Percentiles rank a stretch among this genome's conserved stretches.
Evolutionary conservation across 2,113 vertebrate genomes (phyloP).

Genomic region (Damaliscus lunatus): DNA sequence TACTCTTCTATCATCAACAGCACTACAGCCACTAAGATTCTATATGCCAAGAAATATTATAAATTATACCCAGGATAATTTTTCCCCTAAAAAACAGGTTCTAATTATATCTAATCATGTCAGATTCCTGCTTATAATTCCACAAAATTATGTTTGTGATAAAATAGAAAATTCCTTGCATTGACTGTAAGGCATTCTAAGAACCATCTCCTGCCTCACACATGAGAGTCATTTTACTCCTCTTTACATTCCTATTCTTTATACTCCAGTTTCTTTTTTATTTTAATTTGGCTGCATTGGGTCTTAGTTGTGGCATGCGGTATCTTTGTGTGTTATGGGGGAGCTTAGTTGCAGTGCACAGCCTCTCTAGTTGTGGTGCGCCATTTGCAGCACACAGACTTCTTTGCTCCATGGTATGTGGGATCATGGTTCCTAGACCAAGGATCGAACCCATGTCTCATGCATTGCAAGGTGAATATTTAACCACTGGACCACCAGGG

Average conservation of each 20-base stretch:
- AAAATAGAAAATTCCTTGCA: not conserved
- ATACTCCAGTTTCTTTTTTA: not conserved
- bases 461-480: not conserved
- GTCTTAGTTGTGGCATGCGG: accelerated
- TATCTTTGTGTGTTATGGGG: not conserved
- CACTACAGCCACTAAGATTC: not conserved
- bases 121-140: not conserved
- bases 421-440: not conserved
- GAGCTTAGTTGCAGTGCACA: not conserved
- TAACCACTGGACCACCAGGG: not conserved
- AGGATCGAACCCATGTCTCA: not conserved
- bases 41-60: not conserved
- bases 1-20: not conserved
- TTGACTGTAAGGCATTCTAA: not conserved
- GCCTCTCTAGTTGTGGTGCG: not conserved
- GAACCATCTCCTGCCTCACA: not conserved
- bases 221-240: not conserved
- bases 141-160: not conserved
- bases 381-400: not conserved
- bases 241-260: not conserved
- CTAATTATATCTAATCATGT: not conserved
- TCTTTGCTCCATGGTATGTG: not conserved
- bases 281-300: not conserved
- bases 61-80: not conserved
- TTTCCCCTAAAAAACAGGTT: not conserved